These are phyloP conservation scores for Proctacanthus coquilletti DNA, from an alignment of 1,140 invertebrate species.

Conservation along the genomic window DNA sequence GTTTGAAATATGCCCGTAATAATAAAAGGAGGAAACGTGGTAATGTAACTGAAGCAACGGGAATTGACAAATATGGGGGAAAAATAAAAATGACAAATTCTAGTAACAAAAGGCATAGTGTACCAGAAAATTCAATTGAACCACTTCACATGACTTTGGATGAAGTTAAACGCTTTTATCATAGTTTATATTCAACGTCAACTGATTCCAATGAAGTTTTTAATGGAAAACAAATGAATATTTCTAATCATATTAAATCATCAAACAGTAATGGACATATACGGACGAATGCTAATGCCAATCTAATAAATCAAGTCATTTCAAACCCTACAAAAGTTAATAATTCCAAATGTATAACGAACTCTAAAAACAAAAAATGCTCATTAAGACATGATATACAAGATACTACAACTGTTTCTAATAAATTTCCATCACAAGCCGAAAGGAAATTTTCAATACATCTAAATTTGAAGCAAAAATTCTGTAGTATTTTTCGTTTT, in stretches of 20 bases:
- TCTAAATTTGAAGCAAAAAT: slow-evolving; percentile 68
- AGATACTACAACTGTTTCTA: too few relatives aligned
- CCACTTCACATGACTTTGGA: slow-evolving; percentile 74
- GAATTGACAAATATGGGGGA: background rate
- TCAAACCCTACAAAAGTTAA: too few relatives aligned
- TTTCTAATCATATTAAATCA: too few relatives aligned
- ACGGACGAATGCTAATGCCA: too few relatives aligned
- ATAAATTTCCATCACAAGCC: slow-evolving; percentile 22
- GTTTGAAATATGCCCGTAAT: slow-evolving; percentile 5
- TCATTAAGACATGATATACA: too few relatives aligned
- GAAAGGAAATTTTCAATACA: too few relatives aligned
- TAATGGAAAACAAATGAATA: too few relatives aligned
- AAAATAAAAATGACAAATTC: background rate
- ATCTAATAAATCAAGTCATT: too few relatives aligned
- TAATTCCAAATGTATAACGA: too few relatives aligned
- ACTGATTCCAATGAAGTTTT: background rate
- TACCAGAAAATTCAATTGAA: slow-evolving; percentile 35
- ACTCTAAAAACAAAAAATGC: too few relatives aligned
- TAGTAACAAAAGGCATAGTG: slow-evolving; percentile 34
- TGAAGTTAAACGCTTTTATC: slow-evolving; percentile 66
- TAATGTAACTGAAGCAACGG: slow-evolving; percentile 17
- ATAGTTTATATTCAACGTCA: slow-evolving; percentile 61
- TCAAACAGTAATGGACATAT: too few relatives aligned
- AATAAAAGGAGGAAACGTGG: slow-evolving; percentile 4
- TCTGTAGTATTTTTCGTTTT: slow-evolving; percentile 69